These are phyloP conservation scores for Phenganax stokvisi DNA, from an alignment of 92 coral and sea anemone genomes.

Conservation along the genomic window DNA sequence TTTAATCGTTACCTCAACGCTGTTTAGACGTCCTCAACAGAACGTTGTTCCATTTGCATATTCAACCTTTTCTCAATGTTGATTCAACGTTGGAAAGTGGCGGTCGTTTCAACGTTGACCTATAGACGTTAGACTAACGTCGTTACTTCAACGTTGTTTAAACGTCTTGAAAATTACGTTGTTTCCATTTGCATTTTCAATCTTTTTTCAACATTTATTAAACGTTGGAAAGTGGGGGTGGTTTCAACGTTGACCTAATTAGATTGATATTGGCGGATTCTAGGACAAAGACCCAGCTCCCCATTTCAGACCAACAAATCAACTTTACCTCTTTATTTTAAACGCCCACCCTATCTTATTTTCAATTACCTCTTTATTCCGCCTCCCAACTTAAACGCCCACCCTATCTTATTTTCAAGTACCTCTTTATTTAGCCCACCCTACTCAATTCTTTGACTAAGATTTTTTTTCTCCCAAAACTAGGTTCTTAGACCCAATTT, in stretches of 20 bases:
- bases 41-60: neutral
- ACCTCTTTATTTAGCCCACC: no score
- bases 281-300: no score
- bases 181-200: neutral
- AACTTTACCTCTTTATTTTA: no score
- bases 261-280: neutral
- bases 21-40: neutral
- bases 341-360: no score
- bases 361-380: no score
- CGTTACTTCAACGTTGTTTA: neutral
- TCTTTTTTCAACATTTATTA: neutral
- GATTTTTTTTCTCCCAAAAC: no score
- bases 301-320: no score
- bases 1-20: neutral
- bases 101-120: neutral
- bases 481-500: no score
- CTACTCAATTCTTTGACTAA: no score
- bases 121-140: neutral
- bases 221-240: neutral
- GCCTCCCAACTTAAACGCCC: no score
- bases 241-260: neutral
- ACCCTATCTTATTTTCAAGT: no score
- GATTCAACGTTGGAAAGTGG: neutral
- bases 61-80: neutral
- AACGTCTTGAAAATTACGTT: neutral